Evolutionary conservation across 2,113 vertebrate species (phyloP).

Genomic region (Coryphaenoides rupestris): DNA sequence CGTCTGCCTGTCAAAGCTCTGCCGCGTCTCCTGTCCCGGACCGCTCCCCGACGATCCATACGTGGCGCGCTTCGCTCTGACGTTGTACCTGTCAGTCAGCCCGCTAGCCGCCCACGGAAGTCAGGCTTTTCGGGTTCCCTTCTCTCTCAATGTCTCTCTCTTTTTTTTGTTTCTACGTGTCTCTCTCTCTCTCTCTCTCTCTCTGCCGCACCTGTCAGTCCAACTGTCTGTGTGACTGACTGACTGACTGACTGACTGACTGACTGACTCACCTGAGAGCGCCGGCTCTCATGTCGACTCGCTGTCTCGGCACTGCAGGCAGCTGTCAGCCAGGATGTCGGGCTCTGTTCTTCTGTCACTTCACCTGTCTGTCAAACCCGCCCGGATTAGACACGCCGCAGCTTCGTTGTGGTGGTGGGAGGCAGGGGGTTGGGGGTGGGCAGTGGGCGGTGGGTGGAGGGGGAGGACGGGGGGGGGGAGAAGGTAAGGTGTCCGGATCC

Average conservation of each 20-base stretch:
- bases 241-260: constrained; percentile 62
- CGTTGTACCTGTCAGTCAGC: background rate
- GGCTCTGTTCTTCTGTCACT: constrained; percentile 69
- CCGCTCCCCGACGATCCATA: no score
- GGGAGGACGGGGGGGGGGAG: no score
- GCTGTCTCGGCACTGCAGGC: constrained; percentile 62
- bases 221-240: background rate
- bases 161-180: background rate
- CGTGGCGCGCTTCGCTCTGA: background rate
- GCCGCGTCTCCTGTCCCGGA: no score
- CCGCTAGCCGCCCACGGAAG: background rate
- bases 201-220: background rate
- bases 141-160: background rate
- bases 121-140: no score
- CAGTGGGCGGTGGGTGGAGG: no score
- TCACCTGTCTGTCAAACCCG: constrained; percentile 65
- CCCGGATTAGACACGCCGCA: constrained; percentile 64
- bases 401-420: no score
- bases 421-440: no score
- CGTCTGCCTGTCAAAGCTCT: no score
- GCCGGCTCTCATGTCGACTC: constrained; percentile 51
- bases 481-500: no score
- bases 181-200: constrained; percentile 13
- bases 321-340: constrained; percentile 67
- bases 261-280: no score